Percentiles rank a stretch among this genome's conserved stretches.
These are phyloP conservation scores for Oasisia sp. DNA, from an alignment of 2,888 invertebrate genomes.

Conservation along the genomic window DNA sequence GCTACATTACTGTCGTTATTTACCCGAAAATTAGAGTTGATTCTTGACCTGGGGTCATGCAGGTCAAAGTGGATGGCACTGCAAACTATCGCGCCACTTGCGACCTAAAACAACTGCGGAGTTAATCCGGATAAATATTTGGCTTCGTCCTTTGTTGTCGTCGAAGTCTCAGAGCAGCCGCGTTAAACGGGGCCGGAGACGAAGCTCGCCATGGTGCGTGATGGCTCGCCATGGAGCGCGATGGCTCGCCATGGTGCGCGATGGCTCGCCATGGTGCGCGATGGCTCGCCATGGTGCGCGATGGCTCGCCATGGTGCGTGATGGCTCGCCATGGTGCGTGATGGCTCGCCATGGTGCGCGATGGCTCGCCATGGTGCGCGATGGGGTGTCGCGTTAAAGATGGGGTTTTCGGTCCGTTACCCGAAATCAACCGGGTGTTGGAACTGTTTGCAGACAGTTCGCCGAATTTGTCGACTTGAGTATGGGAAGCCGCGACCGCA, in stretches of 20 bases:
- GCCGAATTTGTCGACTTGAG: too few species aligned
- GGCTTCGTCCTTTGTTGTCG: neutral
- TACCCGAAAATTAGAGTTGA: neutral
- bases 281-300: neutral
- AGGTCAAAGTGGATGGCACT: constrained; percentile 12
- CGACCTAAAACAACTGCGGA: neutral
- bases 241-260: neutral
- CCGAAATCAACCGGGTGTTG: neutral
- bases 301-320: neutral
- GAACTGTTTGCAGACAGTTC: too few species aligned
- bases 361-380: neutral
- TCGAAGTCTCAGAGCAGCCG: neutral
- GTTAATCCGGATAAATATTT: constrained; percentile 13
- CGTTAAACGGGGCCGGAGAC: neutral
- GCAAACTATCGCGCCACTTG: constrained; percentile 13
- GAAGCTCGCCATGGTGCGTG: neutral
- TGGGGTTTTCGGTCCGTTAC: neutral
- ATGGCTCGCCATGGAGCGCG: neutral
- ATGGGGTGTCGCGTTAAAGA: neutral
- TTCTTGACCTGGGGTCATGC: neutral
- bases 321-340: neutral
- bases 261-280: neutral
- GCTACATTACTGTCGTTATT: neutral
- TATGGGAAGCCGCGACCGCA: too few species aligned
- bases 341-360: too few species aligned